Evolutionary conservation across 2,797 vertebrate species (phyloP).

Genomic region (Serranus cabrilla): DNA sequence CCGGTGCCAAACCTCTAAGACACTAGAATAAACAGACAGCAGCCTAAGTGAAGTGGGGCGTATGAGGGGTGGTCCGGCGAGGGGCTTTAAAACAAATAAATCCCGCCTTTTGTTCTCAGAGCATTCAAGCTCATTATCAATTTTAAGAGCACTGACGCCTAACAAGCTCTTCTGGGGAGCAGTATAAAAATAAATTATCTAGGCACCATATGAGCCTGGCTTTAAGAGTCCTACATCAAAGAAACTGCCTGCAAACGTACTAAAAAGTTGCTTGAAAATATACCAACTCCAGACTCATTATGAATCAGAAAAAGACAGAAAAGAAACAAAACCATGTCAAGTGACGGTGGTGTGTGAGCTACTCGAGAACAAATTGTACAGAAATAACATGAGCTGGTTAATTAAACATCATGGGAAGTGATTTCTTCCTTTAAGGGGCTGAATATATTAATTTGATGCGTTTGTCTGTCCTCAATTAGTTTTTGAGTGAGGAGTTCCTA

Average conservation of each 20-base stretch:
- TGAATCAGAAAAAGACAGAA: background rate
- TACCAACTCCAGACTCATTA: background rate
- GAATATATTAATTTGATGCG: constrained; percentile 2
- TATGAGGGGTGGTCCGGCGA: background rate
- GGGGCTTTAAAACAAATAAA: constrained; percentile 45
- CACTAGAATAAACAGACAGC: constrained; percentile 29
- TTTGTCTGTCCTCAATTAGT: constrained; percentile 23
- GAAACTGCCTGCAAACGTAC: background rate
- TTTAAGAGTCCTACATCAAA: constrained; percentile 23
- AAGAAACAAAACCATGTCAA: background rate
- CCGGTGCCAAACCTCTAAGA: background rate
- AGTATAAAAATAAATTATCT: constrained; percentile 22
- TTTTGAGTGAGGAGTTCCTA: constrained; percentile 1
- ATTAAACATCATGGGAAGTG: background rate
- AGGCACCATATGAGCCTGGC: background rate
- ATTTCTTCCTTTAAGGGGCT: constrained; percentile 5
- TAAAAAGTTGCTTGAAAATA: constrained; percentile 19
- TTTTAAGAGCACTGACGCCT: constrained; percentile 17
- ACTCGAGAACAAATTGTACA: background rate
- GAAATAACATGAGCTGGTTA: background rate
- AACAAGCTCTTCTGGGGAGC: constrained; percentile 36
- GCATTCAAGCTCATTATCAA: constrained; percentile 29
- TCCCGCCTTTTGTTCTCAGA: constrained; percentile 16
- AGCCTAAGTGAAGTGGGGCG: background rate
- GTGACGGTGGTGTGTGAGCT: background rate